These are phyloP conservation scores for Melipona bicolor DNA, from an alignment of 2,888 invertebrate genomes.

Conservation along the genomic window DNA sequence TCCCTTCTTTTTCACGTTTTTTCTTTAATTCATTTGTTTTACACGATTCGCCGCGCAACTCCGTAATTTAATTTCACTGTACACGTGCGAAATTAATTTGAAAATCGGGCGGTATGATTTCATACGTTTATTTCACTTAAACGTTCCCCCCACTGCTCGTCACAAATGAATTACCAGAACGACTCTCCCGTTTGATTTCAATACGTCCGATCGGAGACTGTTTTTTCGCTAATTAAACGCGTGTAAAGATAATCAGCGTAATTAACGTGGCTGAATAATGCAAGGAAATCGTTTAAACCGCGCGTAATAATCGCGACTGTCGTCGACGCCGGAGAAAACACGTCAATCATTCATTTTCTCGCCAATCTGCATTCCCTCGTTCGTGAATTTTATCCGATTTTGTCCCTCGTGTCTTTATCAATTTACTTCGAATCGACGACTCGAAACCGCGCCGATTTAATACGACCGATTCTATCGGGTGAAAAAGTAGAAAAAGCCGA, in stretches of 20 bases:
- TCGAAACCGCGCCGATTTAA: conserved; percentile 35
- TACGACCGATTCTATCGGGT: conserved; percentile 41
- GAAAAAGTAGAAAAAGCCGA: not conserved
- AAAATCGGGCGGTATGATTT: too few species aligned
- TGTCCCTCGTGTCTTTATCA: not conserved
- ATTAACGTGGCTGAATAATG: not conserved
- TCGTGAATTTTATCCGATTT: not conserved
- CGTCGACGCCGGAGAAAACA: not conserved
- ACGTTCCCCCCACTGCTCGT: not conserved
- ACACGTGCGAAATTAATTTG: not conserved
- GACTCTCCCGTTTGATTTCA: not conserved
- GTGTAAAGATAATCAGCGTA: conserved; percentile 1
- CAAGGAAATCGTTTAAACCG: not conserved
- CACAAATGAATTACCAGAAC: not conserved
- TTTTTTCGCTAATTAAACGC: conserved; percentile 2
- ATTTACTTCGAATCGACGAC: not conserved
- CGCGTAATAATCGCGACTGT: not conserved
- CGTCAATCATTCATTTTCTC: too few species aligned
- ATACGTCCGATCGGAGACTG: not conserved
- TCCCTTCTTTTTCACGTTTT: not conserved
- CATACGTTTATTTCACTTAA: not conserved
- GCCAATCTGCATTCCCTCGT: not conserved
- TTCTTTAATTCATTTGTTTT: not conserved
- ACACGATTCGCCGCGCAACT: not conserved
- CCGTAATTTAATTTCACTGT: not conserved